A percentile compares a stretch with the other conserved stretches of the same genome.
Evolutionary conservation across 2,888 invertebrate species (phyloP).

Genomic region (Resseliella maxima): DNA sequence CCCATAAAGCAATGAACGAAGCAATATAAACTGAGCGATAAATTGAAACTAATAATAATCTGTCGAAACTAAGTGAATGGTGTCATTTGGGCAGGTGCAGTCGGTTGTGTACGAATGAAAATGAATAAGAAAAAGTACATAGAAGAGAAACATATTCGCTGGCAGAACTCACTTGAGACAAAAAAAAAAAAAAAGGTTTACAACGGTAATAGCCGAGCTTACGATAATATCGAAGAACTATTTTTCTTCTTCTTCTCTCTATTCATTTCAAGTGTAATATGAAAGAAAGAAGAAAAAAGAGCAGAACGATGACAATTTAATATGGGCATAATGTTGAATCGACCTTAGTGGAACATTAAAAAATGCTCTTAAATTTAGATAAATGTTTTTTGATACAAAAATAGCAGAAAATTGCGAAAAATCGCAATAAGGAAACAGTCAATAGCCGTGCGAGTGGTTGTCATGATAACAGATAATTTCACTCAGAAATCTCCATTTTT

Average conservation of each 20-base stretch:
- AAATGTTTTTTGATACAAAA: background rate
- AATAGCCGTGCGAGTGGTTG: background rate
- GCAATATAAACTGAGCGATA: background rate
- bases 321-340: background rate
- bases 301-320: too few relatives aligned
- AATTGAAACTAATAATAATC: slow-evolving; percentile 45
- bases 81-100: slow-evolving; percentile 14
- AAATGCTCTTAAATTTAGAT: slow-evolving; percentile 2
- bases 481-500: background rate
- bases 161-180: background rate
- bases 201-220: background rate
- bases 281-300: too few relatives aligned
- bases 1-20: background rate
- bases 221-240: background rate
- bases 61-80: background rate
- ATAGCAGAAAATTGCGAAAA: slow-evolving; percentile 1
- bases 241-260: background rate
- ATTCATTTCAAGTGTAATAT: too few relatives aligned
- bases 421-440: background rate
- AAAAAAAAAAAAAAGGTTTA: slow-evolving; percentile 16
- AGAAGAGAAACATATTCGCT: background rate
- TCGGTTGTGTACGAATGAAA: background rate
- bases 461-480: slow-evolving; percentile 24
- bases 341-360: background rate
- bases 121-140: too few relatives aligned